phyloP scores from a whole-genome alignment of 2,113 vertebrate genomes.

The Ploceus nigricollis region DNA sequence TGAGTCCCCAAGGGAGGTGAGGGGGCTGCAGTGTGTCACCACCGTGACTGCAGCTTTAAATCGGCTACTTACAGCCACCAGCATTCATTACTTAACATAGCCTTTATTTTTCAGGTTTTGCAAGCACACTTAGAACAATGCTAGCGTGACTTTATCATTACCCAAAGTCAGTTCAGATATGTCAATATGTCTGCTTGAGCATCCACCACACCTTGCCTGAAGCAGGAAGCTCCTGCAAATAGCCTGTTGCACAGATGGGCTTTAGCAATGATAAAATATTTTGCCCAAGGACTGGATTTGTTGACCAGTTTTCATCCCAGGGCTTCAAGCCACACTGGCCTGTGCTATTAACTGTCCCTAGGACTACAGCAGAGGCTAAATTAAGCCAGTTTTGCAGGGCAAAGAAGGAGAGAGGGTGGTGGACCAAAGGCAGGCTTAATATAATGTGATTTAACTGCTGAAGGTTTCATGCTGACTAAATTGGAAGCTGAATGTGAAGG shows the following conservation, averaged over 20 bases:
- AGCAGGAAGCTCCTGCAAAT: not conserved
- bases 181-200: not conserved
- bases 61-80: not conserved
- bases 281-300: not conserved
- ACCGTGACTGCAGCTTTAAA: not conserved
- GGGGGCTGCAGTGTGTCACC: not conserved
- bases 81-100: accelerated
- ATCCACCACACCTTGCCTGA: not conserved
- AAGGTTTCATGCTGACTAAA: constrained; percentile 37
- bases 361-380: not conserved
- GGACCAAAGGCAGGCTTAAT: not conserved
- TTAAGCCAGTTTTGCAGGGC: not conserved
- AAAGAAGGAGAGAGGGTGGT: not conserved
- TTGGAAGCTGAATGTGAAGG: constrained; percentile 7
- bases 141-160: not conserved
- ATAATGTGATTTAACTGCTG: not conserved
- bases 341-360: not conserved
- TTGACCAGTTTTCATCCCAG: not conserved
- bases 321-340: not conserved
- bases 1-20: not conserved
- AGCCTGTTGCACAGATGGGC: not conserved
- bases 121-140: not conserved
- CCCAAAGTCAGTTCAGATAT: not conserved
- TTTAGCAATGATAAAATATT: not conserved
- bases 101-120: not conserved